phyloP scores from a whole-genome alignment of 2,888 invertebrate species.

The Trachelus stipa region DNA sequence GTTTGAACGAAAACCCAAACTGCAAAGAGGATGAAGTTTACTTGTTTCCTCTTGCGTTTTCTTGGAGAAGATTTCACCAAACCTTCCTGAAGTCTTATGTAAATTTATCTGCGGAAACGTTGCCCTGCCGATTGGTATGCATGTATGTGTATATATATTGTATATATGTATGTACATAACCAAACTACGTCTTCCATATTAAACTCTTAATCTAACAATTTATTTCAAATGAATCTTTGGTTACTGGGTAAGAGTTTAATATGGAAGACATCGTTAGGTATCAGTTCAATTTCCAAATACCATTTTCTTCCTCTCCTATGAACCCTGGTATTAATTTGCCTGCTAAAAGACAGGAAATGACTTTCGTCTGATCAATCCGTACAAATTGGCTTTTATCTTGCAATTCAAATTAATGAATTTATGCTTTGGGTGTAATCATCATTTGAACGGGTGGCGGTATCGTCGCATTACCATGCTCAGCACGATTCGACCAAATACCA shows the following conservation, averaged over 20 bases:
- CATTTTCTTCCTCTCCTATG: neutral
- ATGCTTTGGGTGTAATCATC: slow-evolving; percentile 47
- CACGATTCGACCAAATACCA: slow-evolving; percentile 55
- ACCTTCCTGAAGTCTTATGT: neutral
- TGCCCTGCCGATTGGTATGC: neutral
- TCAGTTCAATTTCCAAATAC: neutral
- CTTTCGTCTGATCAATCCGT: slow-evolving; percentile 26
- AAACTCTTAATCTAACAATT: too few species aligned
- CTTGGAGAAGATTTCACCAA: neutral
- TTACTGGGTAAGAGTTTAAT: neutral
- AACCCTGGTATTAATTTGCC: neutral
- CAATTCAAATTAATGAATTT: slow-evolving; percentile 57
- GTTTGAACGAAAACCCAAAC: neutral
- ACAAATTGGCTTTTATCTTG: slow-evolving; percentile 45
- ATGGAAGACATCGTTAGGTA: neutral
- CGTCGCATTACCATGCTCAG: slow-evolving; percentile 49
- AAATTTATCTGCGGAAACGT: neutral
- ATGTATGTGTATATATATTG: neutral
- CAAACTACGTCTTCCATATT: too few species aligned
- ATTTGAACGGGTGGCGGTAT: slow-evolving; percentile 46
- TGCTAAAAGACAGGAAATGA: neutral
- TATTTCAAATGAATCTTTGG: too few species aligned
- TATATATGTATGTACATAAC: neutral
- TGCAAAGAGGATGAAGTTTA: neutral
- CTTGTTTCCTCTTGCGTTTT: neutral